Base-by-base conservation (phyloP, 2,888 invertebrate genomes). In the Conchocele bisecta region DNA sequence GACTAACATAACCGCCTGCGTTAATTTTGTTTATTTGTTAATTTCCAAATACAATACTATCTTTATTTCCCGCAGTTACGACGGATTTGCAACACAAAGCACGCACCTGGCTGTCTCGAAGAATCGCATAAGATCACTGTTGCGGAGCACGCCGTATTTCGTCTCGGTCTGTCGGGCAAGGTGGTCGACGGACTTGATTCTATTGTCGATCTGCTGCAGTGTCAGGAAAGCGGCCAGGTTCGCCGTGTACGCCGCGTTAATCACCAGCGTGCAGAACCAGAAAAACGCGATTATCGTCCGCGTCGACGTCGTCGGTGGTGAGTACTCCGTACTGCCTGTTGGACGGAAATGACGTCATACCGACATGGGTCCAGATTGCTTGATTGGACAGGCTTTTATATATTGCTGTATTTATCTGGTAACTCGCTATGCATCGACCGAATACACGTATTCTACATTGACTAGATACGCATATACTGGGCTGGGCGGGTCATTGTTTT, bases 151-250 rank as follows among this genome's bases (percentile, higher is more conserved):
- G 0, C 86, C 88, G 60, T 88, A 87, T 33, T 69, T 82, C 33
- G 85, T 77, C 22, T 54, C 56, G 7, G 80, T 81, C 57, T 88
- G 88, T 13, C 78, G 59, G 9, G 84, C 83, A 20, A 88, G 79
- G 5, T 78, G 78, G 57, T 84, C 75, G 22, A 86, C 71, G 5
- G 83, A 81, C 60, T 81, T 85, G 57, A 86, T 82, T 17, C 83
- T 67, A 63, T 81, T 75, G 70, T 87, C 88, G 11, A 84, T 83
- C 61, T 86, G 86, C 65, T 86, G 84, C 37, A 85, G 73, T 1
- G 87, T 88, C 0, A 87, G 82, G 63, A 80, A 86, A 20, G 87
- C 87, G 0, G 87, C 86, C n/a, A 88, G 80, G 73, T 88, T 88
- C 20, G 88, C 88, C 0, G 88, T 88, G 72, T 88, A 88, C 6